Conservation (phyloP, 2,113 vertebrate species). For the Orientallactaga bullata region DNA sequence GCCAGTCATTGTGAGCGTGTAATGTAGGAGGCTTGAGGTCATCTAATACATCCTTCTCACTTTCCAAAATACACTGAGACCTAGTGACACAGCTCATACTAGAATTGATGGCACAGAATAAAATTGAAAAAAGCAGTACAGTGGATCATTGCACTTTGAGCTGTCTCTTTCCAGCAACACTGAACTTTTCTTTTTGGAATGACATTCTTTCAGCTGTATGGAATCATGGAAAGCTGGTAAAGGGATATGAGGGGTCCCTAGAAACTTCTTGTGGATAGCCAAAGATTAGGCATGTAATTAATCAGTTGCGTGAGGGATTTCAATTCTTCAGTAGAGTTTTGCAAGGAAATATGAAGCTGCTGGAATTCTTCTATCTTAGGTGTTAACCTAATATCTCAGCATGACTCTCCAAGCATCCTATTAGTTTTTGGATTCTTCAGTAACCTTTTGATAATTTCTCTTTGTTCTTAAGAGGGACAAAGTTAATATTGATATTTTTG, state of each 20-base stretch:
- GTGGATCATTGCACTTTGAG: neutral
- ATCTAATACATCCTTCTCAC: neutral
- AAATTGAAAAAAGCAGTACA: neutral
- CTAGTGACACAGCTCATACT: neutral
- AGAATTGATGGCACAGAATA: neutral
- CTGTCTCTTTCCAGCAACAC: neutral
- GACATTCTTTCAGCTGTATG: neutral
- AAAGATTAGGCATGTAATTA: constrained; percentile 3
- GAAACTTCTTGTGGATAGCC: neutral
- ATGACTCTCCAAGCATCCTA: neutral
- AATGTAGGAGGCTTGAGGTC: neutral
- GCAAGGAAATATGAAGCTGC: constrained; percentile 28
- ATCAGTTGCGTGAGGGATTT: neutral
- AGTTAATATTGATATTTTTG: constrained; percentile 47
- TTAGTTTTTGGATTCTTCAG: constrained; percentile 7
- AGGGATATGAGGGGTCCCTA: neutral
- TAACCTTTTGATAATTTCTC: neutral
- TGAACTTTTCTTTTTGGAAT: constrained; percentile 26
- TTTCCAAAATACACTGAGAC: constrained; percentile 21
- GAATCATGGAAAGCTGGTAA: constrained; percentile 30
- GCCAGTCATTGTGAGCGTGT: neutral
- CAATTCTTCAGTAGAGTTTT: constrained; percentile 10
- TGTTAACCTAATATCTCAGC: constrained; percentile 8
- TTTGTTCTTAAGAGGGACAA: constrained; percentile 29
- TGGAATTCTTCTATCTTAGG: constrained; percentile 5